Evolutionary conservation across 1,140 invertebrate species (phyloP).

Genomic region (Drosophila pseudoobscura): DNA sequence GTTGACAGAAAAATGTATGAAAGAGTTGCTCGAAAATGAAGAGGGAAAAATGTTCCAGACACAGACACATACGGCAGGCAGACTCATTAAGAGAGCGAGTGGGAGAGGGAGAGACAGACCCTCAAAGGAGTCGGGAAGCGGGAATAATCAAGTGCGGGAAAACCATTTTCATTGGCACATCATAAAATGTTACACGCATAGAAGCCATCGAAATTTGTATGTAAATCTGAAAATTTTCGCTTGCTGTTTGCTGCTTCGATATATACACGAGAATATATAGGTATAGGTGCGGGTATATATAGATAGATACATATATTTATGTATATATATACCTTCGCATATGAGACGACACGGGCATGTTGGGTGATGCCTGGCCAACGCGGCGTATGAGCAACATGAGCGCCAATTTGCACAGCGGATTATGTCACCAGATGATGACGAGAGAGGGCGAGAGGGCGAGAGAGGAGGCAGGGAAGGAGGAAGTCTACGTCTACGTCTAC

Average conservation of each 20-base stretch:
- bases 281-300: background rate
- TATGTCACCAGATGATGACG: constrained; percentile 57
- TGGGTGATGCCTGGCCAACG: constrained; percentile 26
- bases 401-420: constrained; percentile 71
- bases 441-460: background rate
- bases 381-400: constrained; percentile 72
- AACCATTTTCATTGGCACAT: constrained; percentile 68
- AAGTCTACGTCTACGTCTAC: no score
- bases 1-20: constrained; percentile 46
- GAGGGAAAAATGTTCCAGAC: background rate
- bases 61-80: no score
- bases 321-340: background rate
- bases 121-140: constrained; percentile 26
- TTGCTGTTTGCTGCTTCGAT: constrained; percentile 12
- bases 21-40: constrained; percentile 31
- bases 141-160: background rate
- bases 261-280: background rate
- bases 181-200: constrained; percentile 45
- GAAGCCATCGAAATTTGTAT: constrained; percentile 17
- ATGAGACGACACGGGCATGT: constrained; percentile 17
- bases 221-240: background rate
- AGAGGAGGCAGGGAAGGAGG: background rate
- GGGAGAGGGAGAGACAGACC: no score
- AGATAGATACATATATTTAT: background rate
- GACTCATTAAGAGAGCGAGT: no score